Percentiles rank a stretch among this genome's conserved stretches.
These are phyloP conservation scores for Volucella zonaria DNA, from an alignment of 2,888 invertebrate species.

Conservation along the genomic window DNA sequence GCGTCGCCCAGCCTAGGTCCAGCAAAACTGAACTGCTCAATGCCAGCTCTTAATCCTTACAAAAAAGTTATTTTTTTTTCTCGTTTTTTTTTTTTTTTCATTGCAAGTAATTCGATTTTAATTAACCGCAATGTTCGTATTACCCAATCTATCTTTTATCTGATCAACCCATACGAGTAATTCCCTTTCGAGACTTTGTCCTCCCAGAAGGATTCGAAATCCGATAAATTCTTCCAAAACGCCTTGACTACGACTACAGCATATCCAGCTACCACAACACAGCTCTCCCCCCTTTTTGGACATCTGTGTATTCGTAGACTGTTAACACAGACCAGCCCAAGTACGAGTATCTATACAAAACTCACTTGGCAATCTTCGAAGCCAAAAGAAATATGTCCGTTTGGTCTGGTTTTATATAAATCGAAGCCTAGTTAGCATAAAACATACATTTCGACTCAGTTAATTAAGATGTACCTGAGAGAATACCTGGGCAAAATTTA, in stretches of 20 bases:
- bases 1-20: too few species aligned
- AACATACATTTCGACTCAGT: conserved; percentile 74
- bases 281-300: not conserved
- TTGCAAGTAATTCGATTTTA: conserved; percentile 63
- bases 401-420: conserved; percentile 55
- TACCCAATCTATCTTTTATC: conserved; percentile 63
- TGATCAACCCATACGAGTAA: conserved; percentile 25
- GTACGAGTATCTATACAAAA: conserved; percentile 25
- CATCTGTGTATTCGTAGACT: conserved; percentile 34
- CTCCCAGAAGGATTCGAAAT: conserved; percentile 17
- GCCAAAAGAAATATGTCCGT: conserved; percentile 49
- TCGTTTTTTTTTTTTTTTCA: not conserved
- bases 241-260: conserved; percentile 8
- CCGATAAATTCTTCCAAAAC: conserved; percentile 52
- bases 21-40: too few species aligned
- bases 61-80: not conserved
- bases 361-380: conserved; percentile 44
- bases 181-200: conserved; percentile 8
- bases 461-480: conserved; percentile 73
- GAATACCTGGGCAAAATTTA: conserved; percentile 49
- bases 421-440: conserved; percentile 73
- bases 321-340: not conserved
- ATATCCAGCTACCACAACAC: too few species aligned
- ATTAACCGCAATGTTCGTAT: conserved; percentile 65
- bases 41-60: too few species aligned